phyloP scores from a whole-genome alignment of 1,140 invertebrate species.

The Arctopsyche grandis region DNA sequence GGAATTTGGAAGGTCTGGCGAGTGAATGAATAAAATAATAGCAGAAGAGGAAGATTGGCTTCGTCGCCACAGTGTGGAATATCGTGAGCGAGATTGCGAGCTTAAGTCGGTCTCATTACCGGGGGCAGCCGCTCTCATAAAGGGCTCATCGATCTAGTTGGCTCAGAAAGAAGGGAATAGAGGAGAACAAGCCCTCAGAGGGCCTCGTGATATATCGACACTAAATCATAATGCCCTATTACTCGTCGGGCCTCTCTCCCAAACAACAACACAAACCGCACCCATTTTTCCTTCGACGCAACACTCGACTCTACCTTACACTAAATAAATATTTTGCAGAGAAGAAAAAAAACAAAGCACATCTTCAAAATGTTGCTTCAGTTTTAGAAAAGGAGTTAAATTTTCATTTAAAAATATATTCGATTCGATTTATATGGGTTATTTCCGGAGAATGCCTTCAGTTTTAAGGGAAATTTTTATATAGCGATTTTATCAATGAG shows the following conservation, averaged over 20 bases:
- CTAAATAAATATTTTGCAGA: background rate
- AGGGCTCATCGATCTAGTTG: slow-evolving; percentile 43
- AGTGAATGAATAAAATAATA: background rate
- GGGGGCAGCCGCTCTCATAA: slow-evolving; percentile 1
- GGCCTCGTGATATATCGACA: slow-evolving; percentile 53
- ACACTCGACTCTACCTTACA: background rate
- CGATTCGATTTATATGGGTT: no score
- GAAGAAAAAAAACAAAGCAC: no score
- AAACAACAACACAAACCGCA: slow-evolving; percentile 15
- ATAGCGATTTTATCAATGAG: no score
- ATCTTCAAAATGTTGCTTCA: no score
- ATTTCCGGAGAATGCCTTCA: no score
- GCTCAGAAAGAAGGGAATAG: background rate
- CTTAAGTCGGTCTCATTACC: slow-evolving; percentile 47
- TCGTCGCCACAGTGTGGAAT: background rate
- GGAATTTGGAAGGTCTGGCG: background rate
- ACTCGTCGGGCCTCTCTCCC: slow-evolving; percentile 35
- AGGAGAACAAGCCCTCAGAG: slow-evolving; percentile 45
- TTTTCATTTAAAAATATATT: no score
- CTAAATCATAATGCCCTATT: slow-evolving; percentile 55
- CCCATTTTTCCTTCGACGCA: slow-evolving; percentile 14
- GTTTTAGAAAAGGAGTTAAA: no score
- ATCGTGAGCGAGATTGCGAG: slow-evolving; percentile 46
- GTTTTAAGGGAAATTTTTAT: no score
- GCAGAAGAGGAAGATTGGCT: background rate